Percentiles rank a stretch among this genome's conserved stretches.
Evolutionary conservation across 2,113 vertebrate species (phyloP).

Genomic region (Phaethornis superciliosus): DNA sequence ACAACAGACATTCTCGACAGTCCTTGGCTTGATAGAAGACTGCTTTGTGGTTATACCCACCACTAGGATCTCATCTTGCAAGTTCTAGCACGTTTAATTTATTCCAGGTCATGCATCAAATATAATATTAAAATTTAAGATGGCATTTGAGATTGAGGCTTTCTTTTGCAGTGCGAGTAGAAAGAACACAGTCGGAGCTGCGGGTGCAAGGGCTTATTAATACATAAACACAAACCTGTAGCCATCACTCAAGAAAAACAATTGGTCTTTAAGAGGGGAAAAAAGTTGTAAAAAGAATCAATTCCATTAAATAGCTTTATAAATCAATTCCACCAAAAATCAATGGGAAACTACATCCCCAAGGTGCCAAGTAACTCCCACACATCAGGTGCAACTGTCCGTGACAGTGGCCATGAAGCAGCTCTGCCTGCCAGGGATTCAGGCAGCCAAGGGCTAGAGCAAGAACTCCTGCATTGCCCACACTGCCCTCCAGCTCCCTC

Average conservation of each 20-base stretch:
- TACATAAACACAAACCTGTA: slow-evolving; percentile 43
- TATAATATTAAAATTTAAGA: slow-evolving; percentile 54
- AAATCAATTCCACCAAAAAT: slow-evolving; percentile 70
- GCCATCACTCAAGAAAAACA: slow-evolving; percentile 55
- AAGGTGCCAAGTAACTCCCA: slow-evolving; percentile 45
- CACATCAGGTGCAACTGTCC: slow-evolving; percentile 33
- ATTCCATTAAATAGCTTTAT: slow-evolving; percentile 67
- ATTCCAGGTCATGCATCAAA: slow-evolving; percentile 62
- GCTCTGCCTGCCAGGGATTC: background rate
- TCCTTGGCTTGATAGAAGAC: slow-evolving; percentile 62
- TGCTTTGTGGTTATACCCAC: slow-evolving; percentile 68
- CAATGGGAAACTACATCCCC: slow-evolving; percentile 52
- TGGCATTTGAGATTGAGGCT: slow-evolving; percentile 46
- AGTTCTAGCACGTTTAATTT: slow-evolving; percentile 62
- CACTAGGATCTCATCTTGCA: slow-evolving; percentile 58
- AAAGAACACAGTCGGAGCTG: background rate
- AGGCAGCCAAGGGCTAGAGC: background rate
- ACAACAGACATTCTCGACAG: slow-evolving; percentile 64
- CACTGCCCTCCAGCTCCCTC: background rate
- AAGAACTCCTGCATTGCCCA: background rate
- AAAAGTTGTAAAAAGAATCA: slow-evolving; percentile 67
- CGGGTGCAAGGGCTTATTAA: background rate
- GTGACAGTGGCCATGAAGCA: background rate
- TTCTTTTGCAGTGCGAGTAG: background rate
- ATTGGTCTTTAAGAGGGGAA: slow-evolving; percentile 51